Evolutionary conservation across 2,888 invertebrate species (phyloP), one percentile per base, ranked within the genome.

Genomic region (Cephus spinipes): DNA sequence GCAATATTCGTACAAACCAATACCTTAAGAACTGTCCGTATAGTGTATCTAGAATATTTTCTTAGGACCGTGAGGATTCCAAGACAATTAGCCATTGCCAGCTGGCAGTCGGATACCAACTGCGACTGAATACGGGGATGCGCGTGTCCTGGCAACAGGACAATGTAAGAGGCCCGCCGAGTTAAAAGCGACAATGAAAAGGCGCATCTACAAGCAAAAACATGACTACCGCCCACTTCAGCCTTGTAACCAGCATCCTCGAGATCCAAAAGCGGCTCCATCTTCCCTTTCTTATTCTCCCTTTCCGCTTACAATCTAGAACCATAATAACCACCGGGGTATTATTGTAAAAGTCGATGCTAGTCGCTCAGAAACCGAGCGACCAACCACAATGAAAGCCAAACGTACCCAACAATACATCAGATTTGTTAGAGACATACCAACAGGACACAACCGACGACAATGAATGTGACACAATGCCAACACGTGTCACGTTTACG

Each of bases 131-230:
- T 71, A 76, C 76, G 74, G 74, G 77, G 80, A 83, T 83, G 82
- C 89, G 86, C 88, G 89, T 88, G 89, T 89, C 89, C 80, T 85
- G 76, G 79, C 87, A 85, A 89, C 87, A 80, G 89, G 87, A 82
- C 79, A 33, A 33, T 71, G 23, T 33, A 33, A 23, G 71, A 71
- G 12, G 9, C 71, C 32, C 71, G 12, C 71, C 78, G 55, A 77
- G 69, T 77, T 76, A 82, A 81, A 40, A 74, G 76, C 36, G 79
- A 85, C 82, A 83, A 86, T 83, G 83, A 85, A 83, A 80, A 79
- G 76, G 71, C 68, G 75, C 68, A 40, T 11, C 76, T 31, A 85
- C 85, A 84, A 81, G 81, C 83, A 83, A 85, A 87, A 87, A 88
- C 87, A 88, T 83, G 84, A 79, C 87, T 86, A 85, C 71, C 71